phyloP scores from a whole-genome alignment of 2,797 vertebrate species.

The Hemitrygon akajei region DNA sequence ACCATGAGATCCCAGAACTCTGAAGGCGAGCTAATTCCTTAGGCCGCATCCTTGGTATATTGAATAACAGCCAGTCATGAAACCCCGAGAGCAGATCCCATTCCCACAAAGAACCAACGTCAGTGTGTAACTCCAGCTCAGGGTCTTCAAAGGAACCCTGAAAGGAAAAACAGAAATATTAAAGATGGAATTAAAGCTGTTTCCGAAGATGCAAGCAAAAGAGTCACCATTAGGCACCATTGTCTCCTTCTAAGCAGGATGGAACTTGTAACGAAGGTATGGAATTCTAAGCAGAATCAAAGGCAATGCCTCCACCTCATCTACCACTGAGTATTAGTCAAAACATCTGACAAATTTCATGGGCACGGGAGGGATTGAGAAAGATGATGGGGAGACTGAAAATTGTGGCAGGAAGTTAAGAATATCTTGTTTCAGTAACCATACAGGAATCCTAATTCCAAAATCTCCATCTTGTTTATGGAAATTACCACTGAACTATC shows the following conservation, averaged over 20 bases:
- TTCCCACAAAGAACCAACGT: no score
- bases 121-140: no score
- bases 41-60: no score
- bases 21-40: no score
- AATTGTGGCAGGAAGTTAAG: not conserved
- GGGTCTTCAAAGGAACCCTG: no score
- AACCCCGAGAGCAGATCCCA: no score
- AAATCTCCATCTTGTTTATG: not conserved
- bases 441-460: not conserved
- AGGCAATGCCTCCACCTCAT: not conserved
- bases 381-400: not conserved
- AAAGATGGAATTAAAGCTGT: no score
- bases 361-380: not conserved
- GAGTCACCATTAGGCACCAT: no score
- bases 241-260: not conserved
- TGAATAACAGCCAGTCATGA: no score
- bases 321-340: not conserved
- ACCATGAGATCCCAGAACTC: no score
- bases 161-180: no score
- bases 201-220: no score
- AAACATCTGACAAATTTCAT: not conserved
- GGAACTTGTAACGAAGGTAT: not conserved
- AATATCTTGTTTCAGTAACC: not conserved
- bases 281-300: not conserved
- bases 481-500: not conserved